Evolutionary conservation across 2,797 vertebrate species (phyloP).

Genomic region (Microchirus variegatus): DNA sequence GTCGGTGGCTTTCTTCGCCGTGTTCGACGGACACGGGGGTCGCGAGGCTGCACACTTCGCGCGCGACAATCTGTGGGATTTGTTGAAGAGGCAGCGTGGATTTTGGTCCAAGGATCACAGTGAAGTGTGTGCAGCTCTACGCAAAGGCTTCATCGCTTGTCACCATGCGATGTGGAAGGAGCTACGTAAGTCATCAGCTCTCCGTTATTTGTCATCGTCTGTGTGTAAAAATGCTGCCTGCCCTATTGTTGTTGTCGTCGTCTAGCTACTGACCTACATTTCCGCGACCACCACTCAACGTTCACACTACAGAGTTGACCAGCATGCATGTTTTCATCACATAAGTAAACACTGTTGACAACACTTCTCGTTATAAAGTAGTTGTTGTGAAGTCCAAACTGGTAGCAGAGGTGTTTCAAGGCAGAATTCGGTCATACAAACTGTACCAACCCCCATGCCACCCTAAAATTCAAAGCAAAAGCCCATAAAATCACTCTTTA

Average conservation of each 20-base stretch:
- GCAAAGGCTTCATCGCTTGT: conserved; percentile 95
- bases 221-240: neutral
- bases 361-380: too few relatives aligned
- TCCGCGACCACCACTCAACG: conserved; percentile 6
- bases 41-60: conserved; percentile 92
- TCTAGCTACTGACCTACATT: neutral
- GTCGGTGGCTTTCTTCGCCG: conserved; percentile 92
- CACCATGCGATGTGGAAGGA: conserved; percentile 99
- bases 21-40: conserved; percentile 96
- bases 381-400: too few relatives aligned
- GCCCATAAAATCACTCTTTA: too few relatives aligned
- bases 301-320: neutral
- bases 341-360: neutral
- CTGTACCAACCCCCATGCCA: too few relatives aligned
- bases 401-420: too few relatives aligned
- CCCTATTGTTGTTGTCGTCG: neutral
- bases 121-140: conserved; percentile 93
- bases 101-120: conserved; percentile 88
- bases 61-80: conserved; percentile 88
- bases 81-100: conserved; percentile 88
- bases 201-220: neutral
- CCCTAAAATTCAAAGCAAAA: too few relatives aligned
- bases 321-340: neutral
- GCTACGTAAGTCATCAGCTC: conserved; percentile 87
- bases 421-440: too few relatives aligned